Evolutionary conservation across 2,797 vertebrate genomes (phyloP).

Genomic region (Rhinophrynus dorsalis): DNA sequence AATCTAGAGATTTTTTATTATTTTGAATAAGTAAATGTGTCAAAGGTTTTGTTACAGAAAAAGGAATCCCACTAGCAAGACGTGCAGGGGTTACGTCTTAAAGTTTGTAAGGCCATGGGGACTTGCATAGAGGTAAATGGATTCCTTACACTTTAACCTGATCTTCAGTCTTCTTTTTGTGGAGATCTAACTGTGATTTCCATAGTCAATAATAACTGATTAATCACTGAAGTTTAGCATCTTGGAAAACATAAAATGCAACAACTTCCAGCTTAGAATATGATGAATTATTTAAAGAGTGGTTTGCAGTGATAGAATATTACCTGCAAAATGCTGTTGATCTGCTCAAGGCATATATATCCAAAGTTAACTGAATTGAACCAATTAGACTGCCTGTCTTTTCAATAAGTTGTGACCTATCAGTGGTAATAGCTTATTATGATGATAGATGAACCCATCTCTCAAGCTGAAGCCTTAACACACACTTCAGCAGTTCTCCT

Average conservation of each 20-base stretch:
- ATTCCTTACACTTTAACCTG: too few species aligned
- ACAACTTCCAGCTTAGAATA: constrained; percentile 53
- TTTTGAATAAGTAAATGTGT: too few species aligned
- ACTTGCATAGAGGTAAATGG: too few species aligned
- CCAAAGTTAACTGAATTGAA: constrained; percentile 69
- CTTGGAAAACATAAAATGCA: constrained; percentile 52
- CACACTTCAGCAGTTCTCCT: constrained; percentile 72
- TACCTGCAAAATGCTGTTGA: constrained; percentile 64
- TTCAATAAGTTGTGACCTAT: constrained; percentile 79
- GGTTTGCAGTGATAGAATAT: constrained; percentile 68
- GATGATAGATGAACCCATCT: constrained; percentile 84
- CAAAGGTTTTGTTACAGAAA: too few species aligned
- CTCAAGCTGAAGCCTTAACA: constrained; percentile 69
- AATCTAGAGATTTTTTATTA: too few species aligned
- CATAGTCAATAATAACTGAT: constrained; percentile 24
- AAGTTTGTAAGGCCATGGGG: too few species aligned
- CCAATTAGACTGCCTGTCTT: constrained; percentile 78
- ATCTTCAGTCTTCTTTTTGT: not conserved
- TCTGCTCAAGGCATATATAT: constrained; percentile 67
- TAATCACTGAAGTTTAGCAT: constrained; percentile 52
- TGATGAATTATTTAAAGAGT: constrained; percentile 70
- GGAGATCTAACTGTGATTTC: constrained; percentile 3
- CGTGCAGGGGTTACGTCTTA: too few species aligned
- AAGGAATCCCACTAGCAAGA: too few species aligned
- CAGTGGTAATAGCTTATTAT: constrained; percentile 80